Base-by-base conservation (phyloP, 1,140 invertebrate genomes). In the Condylostylus longicornis region DNA sequence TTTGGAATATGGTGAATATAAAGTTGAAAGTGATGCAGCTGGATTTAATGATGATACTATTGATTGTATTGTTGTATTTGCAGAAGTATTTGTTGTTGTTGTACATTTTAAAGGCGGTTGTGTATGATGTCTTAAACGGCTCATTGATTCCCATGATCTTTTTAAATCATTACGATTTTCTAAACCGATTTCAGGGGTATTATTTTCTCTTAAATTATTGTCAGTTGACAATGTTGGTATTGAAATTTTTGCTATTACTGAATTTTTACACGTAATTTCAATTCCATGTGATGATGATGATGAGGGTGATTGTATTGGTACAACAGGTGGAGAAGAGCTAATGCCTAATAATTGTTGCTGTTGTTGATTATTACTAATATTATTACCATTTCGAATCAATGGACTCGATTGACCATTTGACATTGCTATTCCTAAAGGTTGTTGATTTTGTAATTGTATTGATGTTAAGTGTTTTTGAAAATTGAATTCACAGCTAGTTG, bases 401-500 rank as follows among this genome's bases (percentile, higher is more conserved):
- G 51, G 53, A 35, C 51, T 51, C 30, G 38, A 36, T 18, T 43
- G 45, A 22, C 32, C 33, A 8, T 34, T 40, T 35, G 42, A 38
- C 37, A 9, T 25, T 43, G 12, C 45, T 43, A 21, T 34, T 47
- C 32, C 32, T 14, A 18, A 10, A 5, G 22, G 5, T 27, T 27
- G 10, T 23, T 32, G 44, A 37, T 25, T 45, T 34, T 35, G 45
- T 38, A 7, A 13, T 25, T 7, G 5, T 30, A n/a, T 23, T 23
- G 6, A 23, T 23, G 6, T 23, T 7, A 23, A 6, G 22, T 7
- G 22, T 7, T 7, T 7, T n/a, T n/a, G n/a, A n/a, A n/a, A n/a
- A n/a, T n/a, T n/a, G n/a, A n/a, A n/a, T 18, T 20, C 32, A 18
- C 18, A 21, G 53, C 58, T 23, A 27, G 56, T 58, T 14, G 56